Percentiles rank a stretch among this genome's conserved stretches.
Conservation (phyloP, 2,888 invertebrate genomes). For the Blastobasis lacticolella region DNA sequence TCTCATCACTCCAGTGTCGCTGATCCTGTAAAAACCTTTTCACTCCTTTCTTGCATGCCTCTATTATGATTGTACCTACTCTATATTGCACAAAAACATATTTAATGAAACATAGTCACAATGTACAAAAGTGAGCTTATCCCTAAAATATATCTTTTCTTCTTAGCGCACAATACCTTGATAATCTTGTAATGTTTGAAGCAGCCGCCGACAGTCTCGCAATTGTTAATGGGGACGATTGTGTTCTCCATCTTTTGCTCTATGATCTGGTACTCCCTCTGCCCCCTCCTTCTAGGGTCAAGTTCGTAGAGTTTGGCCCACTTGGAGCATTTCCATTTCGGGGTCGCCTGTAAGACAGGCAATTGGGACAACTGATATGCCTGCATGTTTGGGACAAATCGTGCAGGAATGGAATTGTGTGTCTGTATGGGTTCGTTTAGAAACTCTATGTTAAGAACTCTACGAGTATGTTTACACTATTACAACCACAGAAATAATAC, state of each 20-base stretch:
- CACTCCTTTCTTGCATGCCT: neutral
- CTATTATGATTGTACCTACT: neutral
- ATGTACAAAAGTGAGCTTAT: neutral
- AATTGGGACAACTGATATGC: too few species aligned
- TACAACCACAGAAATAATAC: too few species aligned
- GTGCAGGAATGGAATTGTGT: too few species aligned
- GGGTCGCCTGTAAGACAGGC: neutral
- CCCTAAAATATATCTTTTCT: neutral
- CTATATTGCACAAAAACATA: neutral
- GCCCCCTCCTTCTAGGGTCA: neutral
- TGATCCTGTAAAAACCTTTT: neutral
- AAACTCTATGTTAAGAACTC: too few species aligned
- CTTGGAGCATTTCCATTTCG: neutral
- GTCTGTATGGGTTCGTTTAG: too few species aligned
- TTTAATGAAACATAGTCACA: neutral
- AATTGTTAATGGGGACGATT: neutral
- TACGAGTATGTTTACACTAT: too few species aligned
- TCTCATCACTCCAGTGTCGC: neutral
- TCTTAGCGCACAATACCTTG: neutral
- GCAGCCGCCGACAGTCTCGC: neutral
- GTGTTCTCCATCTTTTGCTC: conserved; percentile 1
- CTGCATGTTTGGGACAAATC: too few species aligned
- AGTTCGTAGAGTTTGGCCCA: neutral
- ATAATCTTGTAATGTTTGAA: neutral
- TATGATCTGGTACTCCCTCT: neutral